Evolutionary conservation across 2,888 invertebrate genomes (phyloP), one percentile per base, ranked within the genome.

Genomic region (Callosobruchus maculatus): DNA sequence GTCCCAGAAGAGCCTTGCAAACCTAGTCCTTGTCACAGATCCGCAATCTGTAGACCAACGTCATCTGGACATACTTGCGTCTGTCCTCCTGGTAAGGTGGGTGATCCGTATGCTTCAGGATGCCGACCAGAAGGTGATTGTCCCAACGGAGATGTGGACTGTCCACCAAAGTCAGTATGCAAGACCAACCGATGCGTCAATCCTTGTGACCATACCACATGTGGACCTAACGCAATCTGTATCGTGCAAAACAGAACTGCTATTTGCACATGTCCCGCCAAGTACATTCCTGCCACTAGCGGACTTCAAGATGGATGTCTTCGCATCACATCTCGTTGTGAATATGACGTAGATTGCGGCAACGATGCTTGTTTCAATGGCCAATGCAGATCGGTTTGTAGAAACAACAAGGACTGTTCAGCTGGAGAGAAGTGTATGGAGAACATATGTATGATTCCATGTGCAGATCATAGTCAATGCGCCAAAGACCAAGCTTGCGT

Each of bases 351-450:
- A 13, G 95, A 96, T 76, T 97, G 97, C 82, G 91, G 91, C 68
- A 93, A 92, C 69, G 93, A 93, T 79, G 90, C 93, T 68, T 97
- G 97, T 85, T 90, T 92, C 68, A 93, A 94, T 81, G 94, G 94
- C 9, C 95, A 96, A 85, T 97, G 97, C 84, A 92, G 94, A 85
- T 90, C 93, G 20, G 94, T 95, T 22, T 97, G 96, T 82, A 90
- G 93, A 77, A 91, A 93, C 83, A 89, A 91, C 31, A 90, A 90
- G 72, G 96, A 96, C 83, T 97, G 96, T 84, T 93, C 94, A 3
- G 85, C 88, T 20, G 95, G 94, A 22, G 96, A 97, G 83, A 89
- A 91, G 79, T 97, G 97, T 84, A 85, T 92, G 0, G 91, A 93
- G 80, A 95, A 92, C 84, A 91, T 94, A 78, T 97, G 97, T 83